Base-by-base conservation (phyloP, 1,140 invertebrate genomes). In the Aricia agestis region DNA sequence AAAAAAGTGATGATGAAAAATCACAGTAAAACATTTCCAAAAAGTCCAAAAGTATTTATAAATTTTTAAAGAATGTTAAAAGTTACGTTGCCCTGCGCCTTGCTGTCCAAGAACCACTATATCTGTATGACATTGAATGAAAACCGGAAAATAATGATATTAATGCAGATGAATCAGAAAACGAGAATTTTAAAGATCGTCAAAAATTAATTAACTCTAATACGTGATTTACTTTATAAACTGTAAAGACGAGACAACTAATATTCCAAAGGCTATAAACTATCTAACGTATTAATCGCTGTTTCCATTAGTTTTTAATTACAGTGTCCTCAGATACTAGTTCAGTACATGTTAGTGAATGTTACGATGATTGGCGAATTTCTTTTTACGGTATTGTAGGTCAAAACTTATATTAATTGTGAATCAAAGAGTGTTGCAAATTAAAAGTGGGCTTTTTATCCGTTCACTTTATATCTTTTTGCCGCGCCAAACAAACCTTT, bases 401-500 rank as follows among this genome's bases (percentile, higher is more conserved):
- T 89, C 86, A 85, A 72, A 75, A 73, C 76, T 72, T 85, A 85
- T 85, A 84, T 86, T 90, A 87, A 89, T 87, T 86, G 83, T 82
- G 78, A 85, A 88, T 84, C 79, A 75, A 74, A 78, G 82, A 78
- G 80, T 76, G 81, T 81, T 63, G 59, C 19, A 63, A 66, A 71
- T 78, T 66, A 72, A 80, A 84, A 83, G 74, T 85, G 80, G 81
- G 78, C 82, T 82, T 84, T 78, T 82, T 79, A 52, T 83, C 82
- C 86, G 78, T 85, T 88, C 86, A 85, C 83, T 88, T 88, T 86
- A 82, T 69, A 77, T 78, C 76, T 52, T 52, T 52, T 52, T 52
- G 45, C 45, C 13, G 45, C 13, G 45, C 45, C 45, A 52, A 52
- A 52, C 45, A 52, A 52, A 52, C 45, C 45, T 52, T 52, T 52